Percentiles rank a stretch among this genome's conserved stretches.
Conservation (phyloP, 1,140 invertebrate genomes). For the Periplaneta americana region DNA sequence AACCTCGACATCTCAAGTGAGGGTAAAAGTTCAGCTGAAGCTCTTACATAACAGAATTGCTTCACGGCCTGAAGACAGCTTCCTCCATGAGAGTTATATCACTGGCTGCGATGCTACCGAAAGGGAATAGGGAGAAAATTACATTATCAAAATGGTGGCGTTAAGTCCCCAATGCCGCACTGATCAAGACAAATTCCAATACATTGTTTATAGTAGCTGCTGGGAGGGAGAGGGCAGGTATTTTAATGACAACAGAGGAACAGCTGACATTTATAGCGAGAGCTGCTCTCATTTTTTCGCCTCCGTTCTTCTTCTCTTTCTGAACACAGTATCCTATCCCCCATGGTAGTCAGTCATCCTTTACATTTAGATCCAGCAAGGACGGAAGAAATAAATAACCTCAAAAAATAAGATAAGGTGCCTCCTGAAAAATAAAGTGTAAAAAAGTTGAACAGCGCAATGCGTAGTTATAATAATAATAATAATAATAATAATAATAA, state of each 20-base stretch:
- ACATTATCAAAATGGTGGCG: constrained; percentile 26
- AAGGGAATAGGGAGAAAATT: constrained; percentile 22
- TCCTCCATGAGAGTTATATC: background rate
- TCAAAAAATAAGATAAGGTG: too few species aligned
- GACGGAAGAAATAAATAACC: too few species aligned
- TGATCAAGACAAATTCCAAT: constrained; percentile 28
- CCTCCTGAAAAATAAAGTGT: too few species aligned
- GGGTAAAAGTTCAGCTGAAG: too few species aligned
- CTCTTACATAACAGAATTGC: background rate
- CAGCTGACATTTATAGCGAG: background rate
- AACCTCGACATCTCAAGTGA: too few species aligned
- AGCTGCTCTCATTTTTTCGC: background rate
- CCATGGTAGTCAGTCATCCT: background rate
- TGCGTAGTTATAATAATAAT: too few species aligned
- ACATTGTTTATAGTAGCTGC: constrained; percentile 22
- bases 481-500: too few species aligned
- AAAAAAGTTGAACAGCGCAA: too few species aligned
- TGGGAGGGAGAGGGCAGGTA: background rate
- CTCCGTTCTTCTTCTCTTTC: background rate
- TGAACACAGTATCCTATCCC: background rate
- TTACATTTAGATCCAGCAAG: background rate
- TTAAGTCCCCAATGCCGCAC: constrained; percentile 19
- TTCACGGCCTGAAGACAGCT: background rate
- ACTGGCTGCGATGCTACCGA: background rate
- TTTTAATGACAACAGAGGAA: background rate